phyloP scores from a whole-genome alignment of 2,113 vertebrate genomes.

The Thalassarche chlororhynchos region DNA sequence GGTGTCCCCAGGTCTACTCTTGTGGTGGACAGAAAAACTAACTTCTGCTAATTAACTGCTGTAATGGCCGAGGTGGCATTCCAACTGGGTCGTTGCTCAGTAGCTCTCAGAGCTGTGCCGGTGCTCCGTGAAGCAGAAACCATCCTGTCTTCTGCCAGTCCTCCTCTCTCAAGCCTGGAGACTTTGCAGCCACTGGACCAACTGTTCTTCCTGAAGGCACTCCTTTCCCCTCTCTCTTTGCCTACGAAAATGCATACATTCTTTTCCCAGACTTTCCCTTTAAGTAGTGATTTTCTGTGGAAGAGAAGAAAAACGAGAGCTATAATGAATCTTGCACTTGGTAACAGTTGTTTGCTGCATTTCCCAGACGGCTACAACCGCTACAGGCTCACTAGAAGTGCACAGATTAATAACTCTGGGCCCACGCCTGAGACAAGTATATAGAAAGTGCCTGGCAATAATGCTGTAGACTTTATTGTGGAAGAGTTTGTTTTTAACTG shows the following conservation, averaged over 20 bases:
- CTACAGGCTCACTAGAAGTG: background rate
- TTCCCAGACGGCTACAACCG: background rate
- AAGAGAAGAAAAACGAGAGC: background rate
- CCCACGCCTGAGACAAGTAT: background rate
- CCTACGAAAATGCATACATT: accelerated
- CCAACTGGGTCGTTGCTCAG: background rate
- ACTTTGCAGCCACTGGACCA: background rate
- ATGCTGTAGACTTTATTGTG: background rate
- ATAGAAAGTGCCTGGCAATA: background rate
- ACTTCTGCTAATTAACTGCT: background rate
- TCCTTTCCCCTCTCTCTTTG: background rate
- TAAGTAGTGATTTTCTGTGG: background rate
- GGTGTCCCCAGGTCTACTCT: background rate
- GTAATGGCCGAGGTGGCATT: background rate
- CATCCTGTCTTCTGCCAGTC: background rate
- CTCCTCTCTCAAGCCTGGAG: background rate
- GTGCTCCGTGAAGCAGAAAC: background rate
- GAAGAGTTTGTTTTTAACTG: background rate
- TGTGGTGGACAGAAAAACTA: background rate
- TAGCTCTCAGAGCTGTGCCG: background rate
- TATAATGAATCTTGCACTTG: background rate
- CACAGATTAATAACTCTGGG: background rate
- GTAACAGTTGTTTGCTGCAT: background rate
- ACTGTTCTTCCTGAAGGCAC: background rate
- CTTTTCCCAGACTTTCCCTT: background rate